These are phyloP conservation scores for Amblyornis subalaris DNA, from an alignment of 2,113 vertebrate genomes.

Conservation along the genomic window DNA sequence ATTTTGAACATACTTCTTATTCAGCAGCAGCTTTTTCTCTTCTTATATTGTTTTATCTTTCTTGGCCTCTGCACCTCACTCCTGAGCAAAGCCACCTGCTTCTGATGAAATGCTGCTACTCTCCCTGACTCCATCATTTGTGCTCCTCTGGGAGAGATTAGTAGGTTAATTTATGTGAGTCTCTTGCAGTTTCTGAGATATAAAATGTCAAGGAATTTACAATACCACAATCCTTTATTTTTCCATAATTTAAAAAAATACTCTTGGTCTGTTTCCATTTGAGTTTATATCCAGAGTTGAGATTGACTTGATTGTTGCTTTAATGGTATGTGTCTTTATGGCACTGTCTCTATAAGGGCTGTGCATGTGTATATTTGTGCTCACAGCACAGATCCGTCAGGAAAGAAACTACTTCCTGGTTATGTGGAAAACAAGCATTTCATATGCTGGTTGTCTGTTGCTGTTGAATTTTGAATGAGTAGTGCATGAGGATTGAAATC, in stretches of 20 bases:
- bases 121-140: neutral
- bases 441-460: neutral
- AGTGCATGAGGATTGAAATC: neutral
- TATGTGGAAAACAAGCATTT: neutral
- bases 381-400: neutral
- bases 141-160: slow-evolving; percentile 10
- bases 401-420: neutral
- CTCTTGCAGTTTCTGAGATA: neutral
- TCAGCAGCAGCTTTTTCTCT: neutral
- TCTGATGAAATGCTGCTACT: neutral
- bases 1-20: neutral
- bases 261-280: neutral
- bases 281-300: neutral
- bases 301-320: neutral
- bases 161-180: neutral
- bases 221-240: neutral
- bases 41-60: neutral
- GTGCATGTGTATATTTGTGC: neutral
- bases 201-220: neutral
- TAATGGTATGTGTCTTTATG: neutral
- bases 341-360: neutral
- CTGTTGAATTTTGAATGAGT: neutral
- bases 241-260: neutral
- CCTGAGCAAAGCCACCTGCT: neutral
- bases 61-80: neutral